Conservation (phyloP, 2,888 invertebrate species). For the Drosophila pegasa region DNA sequence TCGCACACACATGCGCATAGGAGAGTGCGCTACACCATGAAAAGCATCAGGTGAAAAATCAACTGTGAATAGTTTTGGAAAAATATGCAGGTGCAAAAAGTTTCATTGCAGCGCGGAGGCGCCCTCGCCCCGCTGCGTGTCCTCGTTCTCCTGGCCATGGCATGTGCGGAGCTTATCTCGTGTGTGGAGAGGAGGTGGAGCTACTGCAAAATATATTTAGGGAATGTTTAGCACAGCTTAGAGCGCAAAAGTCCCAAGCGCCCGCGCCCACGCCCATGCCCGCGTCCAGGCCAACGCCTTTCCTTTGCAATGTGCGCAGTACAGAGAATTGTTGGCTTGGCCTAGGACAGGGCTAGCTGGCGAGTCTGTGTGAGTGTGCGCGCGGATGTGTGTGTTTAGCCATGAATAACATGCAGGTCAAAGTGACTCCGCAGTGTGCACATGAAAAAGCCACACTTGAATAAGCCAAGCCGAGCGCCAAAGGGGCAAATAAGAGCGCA, state of each 20-base stretch:
- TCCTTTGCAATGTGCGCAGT: constrained; percentile 54
- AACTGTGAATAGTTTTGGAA: constrained; percentile 80
- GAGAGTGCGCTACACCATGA: constrained; percentile 33
- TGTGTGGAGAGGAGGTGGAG: constrained; percentile 34
- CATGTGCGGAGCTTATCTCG: constrained; percentile 69
- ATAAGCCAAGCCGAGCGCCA: constrained; percentile 71
- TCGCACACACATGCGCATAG: constrained; percentile 15
- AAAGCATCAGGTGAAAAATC: constrained; percentile 81
- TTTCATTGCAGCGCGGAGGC: constrained; percentile 66
- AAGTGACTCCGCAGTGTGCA: constrained; percentile 65
- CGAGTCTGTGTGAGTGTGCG: constrained; percentile 3
- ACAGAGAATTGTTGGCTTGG: constrained; percentile 74
- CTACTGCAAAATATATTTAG: constrained; percentile 79
- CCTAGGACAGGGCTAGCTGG: constrained; percentile 10
- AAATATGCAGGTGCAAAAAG: constrained; percentile 80
- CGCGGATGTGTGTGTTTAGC: constrained; percentile 54
- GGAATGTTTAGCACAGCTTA: constrained; percentile 80
- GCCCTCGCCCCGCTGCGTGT: constrained; percentile 29
- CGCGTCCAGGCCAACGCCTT: constrained; percentile 44
- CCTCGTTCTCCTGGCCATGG: constrained; percentile 32
- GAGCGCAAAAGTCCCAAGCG: constrained; percentile 52
- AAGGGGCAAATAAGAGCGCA: constrained; percentile 75
- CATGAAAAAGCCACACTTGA: constrained; percentile 60
- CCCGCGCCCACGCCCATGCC: constrained; percentile 14
- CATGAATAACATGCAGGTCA: constrained; percentile 80